Conservation (phyloP, 2,797 vertebrate species). For the Phalloptychus januarius region DNA sequence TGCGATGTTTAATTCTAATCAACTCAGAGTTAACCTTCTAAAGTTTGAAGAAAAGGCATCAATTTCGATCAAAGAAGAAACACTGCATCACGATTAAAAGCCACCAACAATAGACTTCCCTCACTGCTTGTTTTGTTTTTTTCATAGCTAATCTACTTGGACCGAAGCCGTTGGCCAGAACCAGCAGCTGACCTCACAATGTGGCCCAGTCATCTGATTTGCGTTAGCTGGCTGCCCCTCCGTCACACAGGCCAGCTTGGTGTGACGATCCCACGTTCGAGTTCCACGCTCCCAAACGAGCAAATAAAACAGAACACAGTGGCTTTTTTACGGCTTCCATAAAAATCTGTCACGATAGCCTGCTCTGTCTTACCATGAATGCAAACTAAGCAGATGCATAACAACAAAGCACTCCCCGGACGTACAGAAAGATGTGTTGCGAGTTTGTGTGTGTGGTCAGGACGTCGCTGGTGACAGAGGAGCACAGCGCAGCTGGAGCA, state of each 20-base stretch:
- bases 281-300: slow-evolving; percentile 16
- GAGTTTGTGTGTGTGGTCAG: slow-evolving; percentile 24
- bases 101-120: neutral
- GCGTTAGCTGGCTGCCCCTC: slow-evolving; percentile 70
- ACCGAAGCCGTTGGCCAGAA: slow-evolving; percentile 38
- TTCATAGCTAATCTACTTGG: slow-evolving; percentile 37
- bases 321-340: neutral
- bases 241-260: slow-evolving; percentile 64
- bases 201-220: slow-evolving; percentile 71
- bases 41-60: neutral
- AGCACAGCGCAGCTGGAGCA: slow-evolving; percentile 54
- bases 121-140: slow-evolving; percentile 12
- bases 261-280: slow-evolving; percentile 44
- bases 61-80: neutral
- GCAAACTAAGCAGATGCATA: slow-evolving; percentile 50
- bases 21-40: neutral
- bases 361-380: slow-evolving; percentile 8
- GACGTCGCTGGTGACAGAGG: slow-evolving; percentile 53
- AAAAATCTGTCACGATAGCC: slow-evolving; percentile 7
- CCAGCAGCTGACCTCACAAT: slow-evolving; percentile 64
- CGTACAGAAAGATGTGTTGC: slow-evolving; percentile 34
- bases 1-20: neutral
- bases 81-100: neutral
- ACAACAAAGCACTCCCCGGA: slow-evolving; percentile 38
- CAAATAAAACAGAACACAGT: slow-evolving; percentile 2